Base-by-base conservation (phyloP, 2,113 vertebrate genomes). In the Sula dactylatra region DNA sequence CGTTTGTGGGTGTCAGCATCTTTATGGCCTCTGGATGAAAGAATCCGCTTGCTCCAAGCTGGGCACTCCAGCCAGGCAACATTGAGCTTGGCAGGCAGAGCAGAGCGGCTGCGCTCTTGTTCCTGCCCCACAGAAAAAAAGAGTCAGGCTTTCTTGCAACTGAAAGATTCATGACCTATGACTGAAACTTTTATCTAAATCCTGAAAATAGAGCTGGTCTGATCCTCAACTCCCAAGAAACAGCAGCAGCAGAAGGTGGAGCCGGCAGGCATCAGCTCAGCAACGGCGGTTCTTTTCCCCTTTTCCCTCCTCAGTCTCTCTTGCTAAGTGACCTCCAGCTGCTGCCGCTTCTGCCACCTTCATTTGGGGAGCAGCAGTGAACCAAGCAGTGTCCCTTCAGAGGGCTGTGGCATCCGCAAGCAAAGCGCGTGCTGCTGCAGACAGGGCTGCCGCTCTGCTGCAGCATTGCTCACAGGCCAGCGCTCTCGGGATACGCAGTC, bases 161-260 rank as follows among this genome's bases (percentile, higher is more conserved):
- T 29, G 62, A 80, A 76, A 70, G 56, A 93, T 72, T 58, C 67
- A 29, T 65, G 80, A 88, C 71, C 88, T 64, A 69, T 42, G 59
- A 64, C 71, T 42, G 83, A 64, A 79, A 89, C 65, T 93, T 85
- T 93, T 92, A 65, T 83, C 74, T 73, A 24, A 64, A 92, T 66
- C 79, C 86, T 45, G 65, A 91, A 96, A 96, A 90, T 79, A 92
- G 87, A 91, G 81, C n/a, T 42, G 61, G 15, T 61, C 24, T 70
- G 88, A 88, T 67, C 47, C 86, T 89, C 59, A 79, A 0, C 52
- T 82, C 80, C 42, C 27, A 69, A 77, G 77, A 59, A 95, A n/a
- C 12, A 72, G 58, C 47, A 82, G 64, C 50, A 61, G 85, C 47
- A 45, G 86, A 15, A 86, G 76, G 32, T 70, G 71, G 50, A 67